Percentiles rank a stretch among this genome's conserved stretches.
phyloP scores from a whole-genome alignment of 2,113 vertebrate genomes.

The Sclerurus mexicanus region DNA sequence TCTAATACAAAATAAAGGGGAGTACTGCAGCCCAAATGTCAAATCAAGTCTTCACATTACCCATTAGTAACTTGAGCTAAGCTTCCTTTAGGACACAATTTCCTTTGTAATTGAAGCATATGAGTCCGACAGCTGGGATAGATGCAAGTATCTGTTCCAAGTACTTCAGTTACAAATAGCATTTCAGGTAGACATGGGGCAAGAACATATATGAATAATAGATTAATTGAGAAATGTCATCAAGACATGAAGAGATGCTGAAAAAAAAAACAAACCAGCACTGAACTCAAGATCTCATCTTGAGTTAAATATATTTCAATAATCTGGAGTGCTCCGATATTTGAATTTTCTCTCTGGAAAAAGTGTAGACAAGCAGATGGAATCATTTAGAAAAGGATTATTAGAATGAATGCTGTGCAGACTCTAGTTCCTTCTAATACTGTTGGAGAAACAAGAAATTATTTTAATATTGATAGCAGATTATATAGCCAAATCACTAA shows the following conservation, averaged over 20 bases:
- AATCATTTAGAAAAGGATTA: neutral
- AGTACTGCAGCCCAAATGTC: neutral
- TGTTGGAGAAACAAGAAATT: neutral
- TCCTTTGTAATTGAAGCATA: neutral
- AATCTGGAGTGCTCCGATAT: neutral
- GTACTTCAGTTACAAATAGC: neutral
- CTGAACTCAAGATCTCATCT: neutral
- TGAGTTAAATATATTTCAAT: neutral
- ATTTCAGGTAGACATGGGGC: neutral
- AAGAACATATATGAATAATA: constrained; percentile 12
- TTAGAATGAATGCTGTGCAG: neutral
- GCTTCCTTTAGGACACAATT: neutral
- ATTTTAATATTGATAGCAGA: neutral
- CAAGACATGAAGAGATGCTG: neutral
- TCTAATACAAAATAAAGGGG: neutral
- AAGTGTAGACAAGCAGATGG: neutral
- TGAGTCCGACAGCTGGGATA: neutral
- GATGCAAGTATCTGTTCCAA: neutral
- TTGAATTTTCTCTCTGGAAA: neutral
- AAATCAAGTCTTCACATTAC: neutral
- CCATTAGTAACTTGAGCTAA: neutral
- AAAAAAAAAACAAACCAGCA: neutral
- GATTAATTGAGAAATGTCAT: neutral
- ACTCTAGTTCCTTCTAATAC: neutral
- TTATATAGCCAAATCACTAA: neutral